These are phyloP conservation scores for Notospermus geniculatus DNA, from an alignment of 1,140 invertebrate genomes.

Conservation along the genomic window DNA sequence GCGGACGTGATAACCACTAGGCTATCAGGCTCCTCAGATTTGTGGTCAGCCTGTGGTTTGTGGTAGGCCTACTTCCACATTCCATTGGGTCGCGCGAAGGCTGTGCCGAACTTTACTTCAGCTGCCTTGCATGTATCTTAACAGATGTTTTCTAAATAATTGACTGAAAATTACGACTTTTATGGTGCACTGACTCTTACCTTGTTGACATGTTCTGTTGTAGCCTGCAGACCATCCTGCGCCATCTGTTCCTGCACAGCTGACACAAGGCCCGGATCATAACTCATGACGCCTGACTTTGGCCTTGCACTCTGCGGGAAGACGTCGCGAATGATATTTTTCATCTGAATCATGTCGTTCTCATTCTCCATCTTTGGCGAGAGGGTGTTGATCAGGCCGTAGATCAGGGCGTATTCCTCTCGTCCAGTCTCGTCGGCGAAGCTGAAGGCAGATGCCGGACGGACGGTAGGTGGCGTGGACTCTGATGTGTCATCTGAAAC, in stretches of 20 bases:
- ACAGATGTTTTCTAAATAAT: no score
- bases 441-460: neutral
- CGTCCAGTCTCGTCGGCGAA: conserved; percentile 1
- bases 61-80: no score
- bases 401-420: conserved; percentile 44
- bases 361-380: conserved; percentile 27
- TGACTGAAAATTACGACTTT: no score
- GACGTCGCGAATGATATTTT: conserved; percentile 35
- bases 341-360: conserved; percentile 23
- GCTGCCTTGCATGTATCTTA: no score
- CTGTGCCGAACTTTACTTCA: no score
- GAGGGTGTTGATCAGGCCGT: conserved; percentile 34
- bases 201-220: conserved; percentile 38
- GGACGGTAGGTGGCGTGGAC: neutral
- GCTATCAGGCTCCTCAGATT: no score
- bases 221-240: conserved; percentile 39
- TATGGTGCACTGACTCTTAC: conserved; percentile 23
- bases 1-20: no score
- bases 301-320: conserved; percentile 36
- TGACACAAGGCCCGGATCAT: conserved; percentile 31
- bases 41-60: no score
- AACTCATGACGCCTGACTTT: conserved; percentile 16
- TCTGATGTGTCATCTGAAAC: neutral
- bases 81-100: no score
- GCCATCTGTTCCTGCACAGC: conserved; percentile 45